Evolutionary conservation across 2,888 invertebrate genomes (phyloP).

Genomic region (Zhengitettix transpicula): DNA sequence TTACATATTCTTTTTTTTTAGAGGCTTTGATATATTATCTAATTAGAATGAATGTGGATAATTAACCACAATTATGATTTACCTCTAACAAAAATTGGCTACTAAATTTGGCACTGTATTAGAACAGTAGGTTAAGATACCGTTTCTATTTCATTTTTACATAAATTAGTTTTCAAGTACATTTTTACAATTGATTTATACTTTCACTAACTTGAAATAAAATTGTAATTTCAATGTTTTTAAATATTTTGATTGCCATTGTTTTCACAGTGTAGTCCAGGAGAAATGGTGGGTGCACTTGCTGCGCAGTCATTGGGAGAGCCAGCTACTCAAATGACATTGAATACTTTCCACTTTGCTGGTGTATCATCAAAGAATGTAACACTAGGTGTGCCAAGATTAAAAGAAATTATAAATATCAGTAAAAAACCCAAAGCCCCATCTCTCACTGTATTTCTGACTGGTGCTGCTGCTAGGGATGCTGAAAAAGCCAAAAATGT

Average conservation of each 20-base stretch:
- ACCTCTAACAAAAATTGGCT: no score
- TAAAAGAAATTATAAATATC: constrained; percentile 97
- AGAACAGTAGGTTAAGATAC: no score
- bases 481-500: constrained; percentile 99
- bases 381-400: constrained; percentile 94
- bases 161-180: no score
- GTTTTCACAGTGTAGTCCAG: constrained; percentile 40
- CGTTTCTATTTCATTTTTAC: no score
- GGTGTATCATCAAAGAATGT: constrained; percentile 99
- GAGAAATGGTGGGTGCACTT: constrained; percentile 99
- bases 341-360: constrained; percentile 99
- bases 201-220: no score
- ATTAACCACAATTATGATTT: no score
- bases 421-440: constrained; percentile 99
- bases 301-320: constrained; percentile 98
- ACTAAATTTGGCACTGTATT: no score
- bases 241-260: background rate
- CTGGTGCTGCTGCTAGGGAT: constrained; percentile 94
- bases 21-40: no score
- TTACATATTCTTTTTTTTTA: no score
- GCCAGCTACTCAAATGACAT: constrained; percentile 98
- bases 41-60: no score
- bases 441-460: constrained; percentile 92
- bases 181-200: no score
- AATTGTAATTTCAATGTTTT: background rate